phyloP scores from a whole-genome alignment of 1,140 invertebrate species.

The Hyles euphorbiae region DNA sequence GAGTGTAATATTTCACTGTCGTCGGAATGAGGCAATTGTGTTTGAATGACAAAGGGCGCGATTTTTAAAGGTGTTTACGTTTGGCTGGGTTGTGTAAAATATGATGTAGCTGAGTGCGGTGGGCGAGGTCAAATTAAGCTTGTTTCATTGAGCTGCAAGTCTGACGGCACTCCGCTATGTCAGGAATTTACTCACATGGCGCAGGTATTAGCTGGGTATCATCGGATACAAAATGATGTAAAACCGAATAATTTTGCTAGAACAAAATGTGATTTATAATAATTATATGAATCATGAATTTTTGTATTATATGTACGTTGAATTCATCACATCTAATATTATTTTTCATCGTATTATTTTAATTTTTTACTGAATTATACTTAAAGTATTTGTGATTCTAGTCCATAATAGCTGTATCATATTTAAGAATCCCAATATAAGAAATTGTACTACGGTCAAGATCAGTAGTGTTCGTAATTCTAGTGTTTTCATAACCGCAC shows the following conservation, averaged over 20 bases:
- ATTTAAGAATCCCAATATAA: too few relatives aligned
- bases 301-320: too few relatives aligned
- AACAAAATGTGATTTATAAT: background rate
- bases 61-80: slow-evolving; percentile 21
- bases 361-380: too few relatives aligned
- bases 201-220: slow-evolving; percentile 21
- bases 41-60: slow-evolving; percentile 44
- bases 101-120: background rate
- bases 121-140: slow-evolving; percentile 16
- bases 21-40: slow-evolving; percentile 53
- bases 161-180: slow-evolving; percentile 39
- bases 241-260: slow-evolving; percentile 8
- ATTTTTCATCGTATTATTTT: too few relatives aligned
- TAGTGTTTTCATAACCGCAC: too few relatives aligned
- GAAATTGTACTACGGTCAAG: too few relatives aligned
- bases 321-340: too few relatives aligned
- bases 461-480: too few relatives aligned
- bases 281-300: background rate
- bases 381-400: too few relatives aligned
- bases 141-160: slow-evolving; percentile 29
- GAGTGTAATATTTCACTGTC: slow-evolving; percentile 70
- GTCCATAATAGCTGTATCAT: too few relatives aligned
- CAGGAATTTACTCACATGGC: slow-evolving; percentile 50
- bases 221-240: slow-evolving; percentile 2
- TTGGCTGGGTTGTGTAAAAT: background rate